Conservation (phyloP, 2,888 invertebrate genomes). For the Eupithecia pulchellata region DNA sequence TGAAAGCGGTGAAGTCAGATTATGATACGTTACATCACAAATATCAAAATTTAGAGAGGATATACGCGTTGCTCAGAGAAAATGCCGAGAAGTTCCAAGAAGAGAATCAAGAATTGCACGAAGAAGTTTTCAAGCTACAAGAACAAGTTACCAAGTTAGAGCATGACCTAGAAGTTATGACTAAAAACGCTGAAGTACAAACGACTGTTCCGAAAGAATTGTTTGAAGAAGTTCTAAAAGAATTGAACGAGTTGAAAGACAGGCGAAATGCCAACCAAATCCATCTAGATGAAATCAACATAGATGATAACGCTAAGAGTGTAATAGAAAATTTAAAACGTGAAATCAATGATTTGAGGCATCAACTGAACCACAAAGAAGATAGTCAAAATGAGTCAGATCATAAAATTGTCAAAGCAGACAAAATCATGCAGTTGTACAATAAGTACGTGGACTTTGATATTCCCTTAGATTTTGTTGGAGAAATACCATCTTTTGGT, state of each 20-base stretch:
- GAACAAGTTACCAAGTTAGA: constrained; percentile 78
- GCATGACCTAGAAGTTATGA: constrained; percentile 72
- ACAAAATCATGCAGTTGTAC: constrained; percentile 74
- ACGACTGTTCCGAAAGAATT: constrained; percentile 68
- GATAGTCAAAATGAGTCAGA: constrained; percentile 53
- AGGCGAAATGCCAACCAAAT: constrained; percentile 64
- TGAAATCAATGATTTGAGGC: constrained; percentile 75
- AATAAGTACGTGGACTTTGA: constrained; percentile 81
- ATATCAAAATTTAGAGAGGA: constrained; percentile 78
- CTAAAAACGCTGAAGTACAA: constrained; percentile 62
- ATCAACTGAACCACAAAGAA: constrained; percentile 68
- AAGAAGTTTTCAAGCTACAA: constrained; percentile 80
- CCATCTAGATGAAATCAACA: constrained; percentile 76
- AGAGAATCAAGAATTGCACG: constrained; percentile 82
- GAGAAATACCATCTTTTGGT: constrained; percentile 73
- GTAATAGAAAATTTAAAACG: constrained; percentile 80
- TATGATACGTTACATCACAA: constrained; percentile 76
- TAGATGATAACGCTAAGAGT: constrained; percentile 81
- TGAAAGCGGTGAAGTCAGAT: constrained; percentile 62
- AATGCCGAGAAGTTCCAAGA: constrained; percentile 83
- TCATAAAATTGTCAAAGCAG: constrained; percentile 66
- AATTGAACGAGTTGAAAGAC: constrained; percentile 67
- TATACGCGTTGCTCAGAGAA: constrained; percentile 74
- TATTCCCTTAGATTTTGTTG: constrained; percentile 76
- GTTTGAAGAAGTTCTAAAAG: constrained; percentile 70